Evolutionary conservation across 2,888 invertebrate genomes (phyloP), one percentile per base, ranked within the genome.

Genomic region (Epinotia nisella): DNA sequence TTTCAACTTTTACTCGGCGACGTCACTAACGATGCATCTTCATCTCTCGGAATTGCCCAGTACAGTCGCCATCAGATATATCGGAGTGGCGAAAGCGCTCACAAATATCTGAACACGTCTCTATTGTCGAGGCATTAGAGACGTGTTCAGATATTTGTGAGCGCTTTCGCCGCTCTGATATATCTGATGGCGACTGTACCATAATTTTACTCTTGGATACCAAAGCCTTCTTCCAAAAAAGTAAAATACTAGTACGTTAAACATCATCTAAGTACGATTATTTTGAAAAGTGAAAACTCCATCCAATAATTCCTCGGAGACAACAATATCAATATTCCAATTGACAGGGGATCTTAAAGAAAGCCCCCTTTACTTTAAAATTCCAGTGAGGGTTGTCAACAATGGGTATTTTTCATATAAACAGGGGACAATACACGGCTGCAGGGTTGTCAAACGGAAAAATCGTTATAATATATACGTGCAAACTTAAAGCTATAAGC

Each of bases 351-450:
- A 74, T 76, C 76, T 76, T 75, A 59, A 77, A 75, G 73, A 74
- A 77, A 71, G 65, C 59, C 75, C 74, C 76, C 70, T 73, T 74
- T 75, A 73, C 74, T 78, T 79, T 78, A 71, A 77, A 79, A 77
- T 74, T 78, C 77, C 77, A 65, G 66, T 24, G 76, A 76, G 79
- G 78, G 77, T 74, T 69, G 70, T 64, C 65, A 74, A 79, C 79
- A 79, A 79, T 76, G 71, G 77, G 68, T 76, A 77, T 78, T 79
- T 79, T 77, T 77, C 78, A 76, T 76, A 77, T 70, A 78, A 78
- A 78, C 75, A 74, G 76, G 76, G 71, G 75, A 75, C 77, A 76
- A 76, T 72, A 72, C 74, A 71, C 65, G 75, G 74, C 74, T 39
- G 51, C 58, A 68, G 75, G 77, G 75, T 68, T 76, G 78, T 74